Evolutionary conservation across 2,113 vertebrate species (phyloP).

Genomic region (Blennius ocellaris): DNA sequence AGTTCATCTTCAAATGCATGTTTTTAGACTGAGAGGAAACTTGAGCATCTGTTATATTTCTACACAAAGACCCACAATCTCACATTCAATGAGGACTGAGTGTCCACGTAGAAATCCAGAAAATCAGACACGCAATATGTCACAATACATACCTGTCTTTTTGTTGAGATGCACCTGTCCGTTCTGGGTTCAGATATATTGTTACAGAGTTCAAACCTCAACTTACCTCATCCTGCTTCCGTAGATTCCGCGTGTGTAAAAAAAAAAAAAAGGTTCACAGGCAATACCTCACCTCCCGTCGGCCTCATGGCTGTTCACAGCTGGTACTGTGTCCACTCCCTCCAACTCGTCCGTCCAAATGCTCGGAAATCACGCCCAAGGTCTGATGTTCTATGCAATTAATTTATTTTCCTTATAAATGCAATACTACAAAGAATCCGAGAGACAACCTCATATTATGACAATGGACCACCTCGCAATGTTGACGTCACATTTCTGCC

Average conservation of each 20-base stretch:
- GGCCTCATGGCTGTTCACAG: constrained; percentile 71
- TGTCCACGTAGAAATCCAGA: too few relatives aligned
- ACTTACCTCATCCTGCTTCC: constrained; percentile 72
- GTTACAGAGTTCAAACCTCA: constrained; percentile 65
- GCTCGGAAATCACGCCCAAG: constrained; percentile 61
- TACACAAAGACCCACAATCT: too few relatives aligned
- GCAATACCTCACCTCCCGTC: constrained; percentile 50
- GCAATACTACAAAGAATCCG: constrained; percentile 63
- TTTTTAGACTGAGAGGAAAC: too few relatives aligned
- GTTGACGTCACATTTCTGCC: constrained; percentile 31
- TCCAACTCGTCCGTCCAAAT: constrained; percentile 66
- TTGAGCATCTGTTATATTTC: too few relatives aligned
- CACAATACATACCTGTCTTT: too few relatives aligned
- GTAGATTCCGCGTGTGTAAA: constrained; percentile 61
- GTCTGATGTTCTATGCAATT: constrained; percentile 78
- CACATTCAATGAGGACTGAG: too few relatives aligned
- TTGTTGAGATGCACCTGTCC: too few relatives aligned
- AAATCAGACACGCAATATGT: too few relatives aligned
- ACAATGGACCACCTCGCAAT: constrained; percentile 45
- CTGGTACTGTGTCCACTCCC: constrained; percentile 78
- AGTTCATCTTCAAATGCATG: too few relatives aligned
- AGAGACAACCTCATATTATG: constrained; percentile 31
- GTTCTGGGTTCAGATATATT: not conserved
- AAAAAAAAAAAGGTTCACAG: constrained; percentile 39
- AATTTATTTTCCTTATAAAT: constrained; percentile 71